These are phyloP conservation scores for Proctacanthus coquilletti DNA, from an alignment of 1,140 invertebrate genomes.

Conservation along the genomic window DNA sequence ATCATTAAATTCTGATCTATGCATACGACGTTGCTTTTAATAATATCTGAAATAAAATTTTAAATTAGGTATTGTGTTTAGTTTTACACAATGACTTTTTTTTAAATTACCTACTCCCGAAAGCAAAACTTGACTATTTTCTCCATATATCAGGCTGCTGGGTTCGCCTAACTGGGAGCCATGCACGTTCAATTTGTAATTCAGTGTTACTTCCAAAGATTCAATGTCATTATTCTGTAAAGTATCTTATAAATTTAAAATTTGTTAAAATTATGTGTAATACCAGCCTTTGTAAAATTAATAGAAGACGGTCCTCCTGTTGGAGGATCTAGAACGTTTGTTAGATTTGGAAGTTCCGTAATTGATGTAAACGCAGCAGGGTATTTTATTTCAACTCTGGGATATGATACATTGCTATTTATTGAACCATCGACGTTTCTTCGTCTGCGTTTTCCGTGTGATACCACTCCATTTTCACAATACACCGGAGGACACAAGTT, in stretches of 20 bases:
- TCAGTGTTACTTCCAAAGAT: conserved; percentile 25
- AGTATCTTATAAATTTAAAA: conserved; percentile 8
- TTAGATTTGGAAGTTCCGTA: conserved; percentile 9
- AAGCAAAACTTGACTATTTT: conserved; percentile 31
- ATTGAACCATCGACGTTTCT: not conserved
- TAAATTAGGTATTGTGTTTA: not conserved
- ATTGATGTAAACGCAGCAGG: conserved; percentile 23
- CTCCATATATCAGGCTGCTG: conserved; percentile 31
- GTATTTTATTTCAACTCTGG: conserved; percentile 16
- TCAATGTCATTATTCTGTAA: not conserved
- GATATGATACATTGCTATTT: conserved; percentile 3
- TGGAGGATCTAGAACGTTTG: not conserved
- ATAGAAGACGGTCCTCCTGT: not conserved
- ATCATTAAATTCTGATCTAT: conserved; percentile 25
- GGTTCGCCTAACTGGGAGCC: conserved; percentile 23
- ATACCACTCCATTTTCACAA: conserved; percentile 14
- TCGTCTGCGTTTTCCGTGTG: not conserved
- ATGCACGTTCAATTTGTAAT: conserved; percentile 31
- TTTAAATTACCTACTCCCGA: conserved; percentile 30
- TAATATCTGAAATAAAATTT: conserved; percentile 5
- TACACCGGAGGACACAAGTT: conserved; percentile 24
- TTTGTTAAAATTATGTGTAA: too few relatives aligned
- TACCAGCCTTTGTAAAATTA: too few relatives aligned
- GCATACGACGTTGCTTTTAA: conserved; percentile 13
- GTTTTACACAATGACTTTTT: too few relatives aligned